phyloP scores from a whole-genome alignment of 2,888 invertebrate species.

The Hirtodrosophila cameraria region DNA sequence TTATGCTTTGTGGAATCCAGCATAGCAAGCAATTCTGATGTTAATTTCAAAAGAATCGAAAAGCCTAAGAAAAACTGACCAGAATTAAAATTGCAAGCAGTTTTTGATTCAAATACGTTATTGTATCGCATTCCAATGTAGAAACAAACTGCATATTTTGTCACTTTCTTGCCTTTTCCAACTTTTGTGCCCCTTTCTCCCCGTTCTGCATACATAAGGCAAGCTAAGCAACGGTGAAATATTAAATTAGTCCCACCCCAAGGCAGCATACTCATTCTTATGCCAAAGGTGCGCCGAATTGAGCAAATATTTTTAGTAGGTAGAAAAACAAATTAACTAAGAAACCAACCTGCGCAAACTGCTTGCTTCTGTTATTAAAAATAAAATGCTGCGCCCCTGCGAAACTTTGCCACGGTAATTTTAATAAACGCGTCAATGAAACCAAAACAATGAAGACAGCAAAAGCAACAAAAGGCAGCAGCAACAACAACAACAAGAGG shows the following conservation, averaged over 20 bases:
- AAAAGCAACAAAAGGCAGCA: conserved; percentile 26
- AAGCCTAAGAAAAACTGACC: no score
- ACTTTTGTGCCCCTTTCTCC: no score
- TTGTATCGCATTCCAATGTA: no score
- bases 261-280: neutral
- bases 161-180: no score
- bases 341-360: conserved; percentile 18
- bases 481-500: conserved; percentile 32
- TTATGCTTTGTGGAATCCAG: no score
- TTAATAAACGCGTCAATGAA: conserved; percentile 78
- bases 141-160: no score
- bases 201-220: no score
- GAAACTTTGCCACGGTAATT: conserved; percentile 69
- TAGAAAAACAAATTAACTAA: conserved; percentile 43
- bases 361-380: conserved; percentile 52
- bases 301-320: conserved; percentile 16
- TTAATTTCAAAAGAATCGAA: no score
- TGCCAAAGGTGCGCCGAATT: neutral
- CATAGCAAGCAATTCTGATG: no score
- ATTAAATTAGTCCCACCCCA: conserved; percentile 32
- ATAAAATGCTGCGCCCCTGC: conserved; percentile 43
- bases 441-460: conserved; percentile 74
- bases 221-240: conserved; percentile 10
- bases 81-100: no score
- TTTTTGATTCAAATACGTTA: no score